Percentiles rank a stretch among this genome's conserved stretches.
Conservation (phyloP, 2,888 invertebrate genomes). For the Apotomis capreana region DNA sequence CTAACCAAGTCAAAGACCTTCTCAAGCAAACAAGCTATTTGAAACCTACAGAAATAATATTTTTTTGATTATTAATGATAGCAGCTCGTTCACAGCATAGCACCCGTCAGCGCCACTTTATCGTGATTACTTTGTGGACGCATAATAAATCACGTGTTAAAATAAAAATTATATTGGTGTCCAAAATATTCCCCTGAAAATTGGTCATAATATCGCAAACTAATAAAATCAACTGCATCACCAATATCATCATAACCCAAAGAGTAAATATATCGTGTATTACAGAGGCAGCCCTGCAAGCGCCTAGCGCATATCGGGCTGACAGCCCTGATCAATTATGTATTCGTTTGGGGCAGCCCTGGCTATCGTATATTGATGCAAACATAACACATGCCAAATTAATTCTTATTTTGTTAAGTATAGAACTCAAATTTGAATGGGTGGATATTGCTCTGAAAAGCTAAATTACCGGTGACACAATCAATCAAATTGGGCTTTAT, state of each 20-base stretch:
- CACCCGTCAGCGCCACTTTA: too few species aligned
- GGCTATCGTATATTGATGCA: conserved; percentile 12
- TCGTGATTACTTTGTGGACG: too few species aligned
- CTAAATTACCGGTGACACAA: background rate
- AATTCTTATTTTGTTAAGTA: conserved; percentile 7
- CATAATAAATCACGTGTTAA: too few species aligned
- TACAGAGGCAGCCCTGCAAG: conserved; percentile 1
- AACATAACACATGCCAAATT: conserved; percentile 7
- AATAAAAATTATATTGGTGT: background rate
- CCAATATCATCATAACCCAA: conserved; percentile 4
- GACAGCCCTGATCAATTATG: conserved; percentile 35
- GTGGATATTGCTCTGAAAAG: background rate
- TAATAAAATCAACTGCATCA: conserved; percentile 7
- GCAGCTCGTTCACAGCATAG: too few species aligned
- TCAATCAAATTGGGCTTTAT: conserved; percentile 9
- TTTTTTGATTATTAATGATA: too few species aligned
- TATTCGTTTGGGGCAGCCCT: conserved; percentile 33
- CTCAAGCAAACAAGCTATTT: too few species aligned
- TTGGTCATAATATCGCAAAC: background rate
- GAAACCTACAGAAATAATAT: too few species aligned
- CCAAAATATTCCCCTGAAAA: background rate
- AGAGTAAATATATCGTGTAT: conserved; percentile 8
- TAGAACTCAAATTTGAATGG: conserved; percentile 6
- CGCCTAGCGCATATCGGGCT: conserved; percentile 7
- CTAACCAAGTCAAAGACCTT: too few species aligned